Conservation (phyloP, 2,113 vertebrate species). For the Pygoscelis adeliae region DNA sequence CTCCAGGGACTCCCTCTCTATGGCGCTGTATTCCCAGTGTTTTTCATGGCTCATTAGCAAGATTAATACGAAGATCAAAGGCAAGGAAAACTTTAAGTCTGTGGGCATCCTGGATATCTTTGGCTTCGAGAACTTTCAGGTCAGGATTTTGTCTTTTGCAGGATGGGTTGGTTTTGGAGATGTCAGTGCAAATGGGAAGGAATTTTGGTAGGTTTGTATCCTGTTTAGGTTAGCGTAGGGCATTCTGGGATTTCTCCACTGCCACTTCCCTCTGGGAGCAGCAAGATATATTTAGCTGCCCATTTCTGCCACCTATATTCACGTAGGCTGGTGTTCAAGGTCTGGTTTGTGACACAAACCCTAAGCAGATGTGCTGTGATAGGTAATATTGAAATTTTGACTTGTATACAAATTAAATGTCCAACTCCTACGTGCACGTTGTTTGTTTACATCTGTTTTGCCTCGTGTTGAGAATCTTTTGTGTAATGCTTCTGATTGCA, state of each 20-base stretch:
- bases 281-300: neutral
- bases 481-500: neutral
- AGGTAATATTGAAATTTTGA: neutral
- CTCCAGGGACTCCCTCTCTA: conserved; percentile 89
- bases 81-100: conserved; percentile 93
- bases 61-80: conserved; percentile 89
- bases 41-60: conserved; percentile 93
- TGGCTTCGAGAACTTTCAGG: conserved; percentile 94
- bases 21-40: conserved; percentile 92
- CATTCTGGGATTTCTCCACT: neutral
- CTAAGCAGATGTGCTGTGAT: neutral
- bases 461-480: neutral
- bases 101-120: conserved; percentile 96
- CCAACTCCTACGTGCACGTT: neutral
- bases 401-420: neutral
- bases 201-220: neutral
- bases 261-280: neutral
- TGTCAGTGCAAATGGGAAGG: neutral
- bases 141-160: conserved; percentile 53
- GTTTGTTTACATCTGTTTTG: neutral
- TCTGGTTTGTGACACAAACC: neutral
- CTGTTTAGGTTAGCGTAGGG: neutral
- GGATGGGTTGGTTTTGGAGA: neutral
- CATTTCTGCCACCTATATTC: neutral
- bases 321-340: neutral